Base-by-base conservation (phyloP, 2,797 vertebrate genomes). In the Poeciliopsis paucimaculata region DNA sequence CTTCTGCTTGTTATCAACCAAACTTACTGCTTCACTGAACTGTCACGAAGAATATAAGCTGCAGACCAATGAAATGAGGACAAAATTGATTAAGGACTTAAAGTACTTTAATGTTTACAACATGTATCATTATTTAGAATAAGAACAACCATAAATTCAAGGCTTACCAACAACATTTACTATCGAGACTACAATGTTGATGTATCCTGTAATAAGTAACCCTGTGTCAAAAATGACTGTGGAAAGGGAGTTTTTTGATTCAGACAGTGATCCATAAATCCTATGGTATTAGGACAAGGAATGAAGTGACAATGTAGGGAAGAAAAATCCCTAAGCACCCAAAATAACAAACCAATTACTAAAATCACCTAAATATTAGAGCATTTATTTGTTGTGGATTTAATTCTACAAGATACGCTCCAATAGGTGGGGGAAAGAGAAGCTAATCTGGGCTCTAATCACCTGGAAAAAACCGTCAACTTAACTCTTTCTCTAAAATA, bases 11-110 rank as follows among this genome's bases (percentile, higher is more conserved):
- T 86, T 81, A 87, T 89, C 86, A 90, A 75, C 76, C 80, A 85
- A 82, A 86, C 88, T 88, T 89, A 83, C 82, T 81, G 82, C 86
- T 82, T 82, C 87, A 79, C 78, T 84, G 78, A 77, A 79, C 75
- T 82, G 83, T 86, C 85, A 72, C 87, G 74, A 81, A 77, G 76
- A 82, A 79, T 53, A 82, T 49, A 51, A 84, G 80, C 68, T 76
- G 71, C 43, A 77, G 57, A 79, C 47, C 71, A 57, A 41, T 70
- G 60, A 85, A 80, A 72, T 26, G 64, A 80, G 51, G 26, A 46
- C 8, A 41, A 45, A 28, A 20, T 72, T 66, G 73, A 88, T 82
- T 82, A 80, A 75, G 84, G 77, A 45, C 77, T 9, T 3, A 26
- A 41, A 45, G 18, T 20, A 23, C 66, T 78, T 57, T 53, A 73